Evolutionary conservation across 2,113 vertebrate genomes (phyloP).

Genomic region (Anoura caudifer): DNA sequence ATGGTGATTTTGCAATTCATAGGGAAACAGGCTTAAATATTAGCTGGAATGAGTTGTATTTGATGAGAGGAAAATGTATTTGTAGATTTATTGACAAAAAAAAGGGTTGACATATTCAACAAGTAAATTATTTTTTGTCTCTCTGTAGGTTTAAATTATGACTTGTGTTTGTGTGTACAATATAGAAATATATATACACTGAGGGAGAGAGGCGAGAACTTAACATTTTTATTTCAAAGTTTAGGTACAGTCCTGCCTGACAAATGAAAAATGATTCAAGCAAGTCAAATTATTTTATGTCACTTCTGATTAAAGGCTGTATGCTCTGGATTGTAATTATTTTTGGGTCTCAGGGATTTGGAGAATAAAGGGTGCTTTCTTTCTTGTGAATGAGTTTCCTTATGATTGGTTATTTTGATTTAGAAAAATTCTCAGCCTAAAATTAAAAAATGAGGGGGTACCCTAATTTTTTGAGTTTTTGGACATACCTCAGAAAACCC

Average conservation of each 20-base stretch:
- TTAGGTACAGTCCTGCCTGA: background rate
- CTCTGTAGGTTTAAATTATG: background rate
- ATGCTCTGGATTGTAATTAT: constrained; percentile 1
- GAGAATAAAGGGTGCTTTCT: background rate
- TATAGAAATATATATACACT: background rate
- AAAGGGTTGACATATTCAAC: background rate
- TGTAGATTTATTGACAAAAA: background rate
- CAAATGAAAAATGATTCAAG: background rate
- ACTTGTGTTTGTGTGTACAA: background rate
- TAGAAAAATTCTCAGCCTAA: constrained; percentile 22
- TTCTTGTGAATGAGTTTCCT: background rate
- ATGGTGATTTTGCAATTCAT: background rate
- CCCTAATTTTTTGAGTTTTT: background rate
- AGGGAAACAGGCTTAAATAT: background rate
- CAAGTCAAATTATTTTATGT: background rate
- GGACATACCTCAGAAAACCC: background rate
- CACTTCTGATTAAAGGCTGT: background rate
- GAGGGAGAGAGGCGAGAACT: background rate
- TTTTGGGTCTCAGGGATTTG: background rate
- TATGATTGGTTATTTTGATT: constrained; percentile 1
- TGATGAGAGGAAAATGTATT: background rate
- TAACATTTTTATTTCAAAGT: background rate
- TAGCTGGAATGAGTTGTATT: background rate
- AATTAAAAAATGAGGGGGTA: background rate
- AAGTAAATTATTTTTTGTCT: background rate